Evolutionary conservation across 2,113 vertebrate species (phyloP).

Genomic region (Chlamydotis undulata): DNA sequence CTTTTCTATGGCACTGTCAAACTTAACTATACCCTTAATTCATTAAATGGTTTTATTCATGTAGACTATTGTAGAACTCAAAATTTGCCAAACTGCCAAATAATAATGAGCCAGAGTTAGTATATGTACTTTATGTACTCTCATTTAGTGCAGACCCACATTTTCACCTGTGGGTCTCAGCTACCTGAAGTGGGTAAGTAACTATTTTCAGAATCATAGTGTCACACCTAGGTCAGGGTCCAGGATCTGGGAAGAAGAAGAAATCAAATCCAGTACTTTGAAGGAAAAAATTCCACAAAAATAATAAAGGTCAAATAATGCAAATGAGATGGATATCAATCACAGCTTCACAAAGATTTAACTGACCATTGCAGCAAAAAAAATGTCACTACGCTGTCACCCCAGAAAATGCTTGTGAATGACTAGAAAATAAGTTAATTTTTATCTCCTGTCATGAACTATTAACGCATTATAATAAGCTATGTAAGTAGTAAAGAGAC

Average conservation of each 20-base stretch:
- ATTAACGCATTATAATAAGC: neutral
- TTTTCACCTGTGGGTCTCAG: neutral
- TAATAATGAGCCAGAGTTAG: neutral
- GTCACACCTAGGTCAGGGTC: neutral
- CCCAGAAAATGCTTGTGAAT: neutral
- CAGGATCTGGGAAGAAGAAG: neutral
- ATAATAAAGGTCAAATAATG: conserved; percentile 8
- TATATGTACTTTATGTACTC: neutral
- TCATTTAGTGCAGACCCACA: neutral
- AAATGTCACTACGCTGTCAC: neutral
- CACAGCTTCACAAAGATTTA: neutral
- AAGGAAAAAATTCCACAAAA: neutral
- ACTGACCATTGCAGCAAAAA: neutral
- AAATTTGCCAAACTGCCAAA: neutral
- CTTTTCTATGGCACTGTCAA: neutral
- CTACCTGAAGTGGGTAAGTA: neutral
- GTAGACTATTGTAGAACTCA: neutral
- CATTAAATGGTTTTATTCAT: neutral
- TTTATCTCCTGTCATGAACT: neutral
- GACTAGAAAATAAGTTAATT: conserved; percentile 5
- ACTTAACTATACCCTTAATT: neutral
- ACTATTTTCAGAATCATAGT: neutral
- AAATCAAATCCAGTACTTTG: neutral
- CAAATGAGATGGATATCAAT: neutral
- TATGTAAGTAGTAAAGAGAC: neutral